Evolutionary conservation across 92 coral and sea anemone genomes (phyloP).

Genomic region (Siderastrea radians): DNA sequence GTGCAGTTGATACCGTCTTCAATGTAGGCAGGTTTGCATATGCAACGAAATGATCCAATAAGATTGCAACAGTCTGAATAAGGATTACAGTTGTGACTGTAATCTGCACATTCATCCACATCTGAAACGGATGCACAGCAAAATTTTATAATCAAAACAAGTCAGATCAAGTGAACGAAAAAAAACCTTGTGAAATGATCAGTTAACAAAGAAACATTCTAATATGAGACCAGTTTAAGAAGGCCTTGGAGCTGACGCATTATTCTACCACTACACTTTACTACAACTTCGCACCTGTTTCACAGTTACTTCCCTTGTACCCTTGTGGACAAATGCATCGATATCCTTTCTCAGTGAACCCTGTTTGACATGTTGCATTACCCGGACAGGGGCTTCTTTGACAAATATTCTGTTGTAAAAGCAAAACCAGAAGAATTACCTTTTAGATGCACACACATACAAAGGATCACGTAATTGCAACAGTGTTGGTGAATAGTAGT

Average conservation of each 20-base stretch:
- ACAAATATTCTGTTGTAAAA: neutral
- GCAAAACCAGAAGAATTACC: neutral
- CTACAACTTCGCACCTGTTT: neutral
- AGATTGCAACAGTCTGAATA: neutral
- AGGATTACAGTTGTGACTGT: neutral
- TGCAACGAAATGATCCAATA: neutral
- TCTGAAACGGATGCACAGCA: neutral
- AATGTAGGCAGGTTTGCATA: neutral
- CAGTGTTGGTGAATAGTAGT: too few species aligned
- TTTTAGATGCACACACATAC: too few species aligned
- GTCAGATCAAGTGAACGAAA: too few species aligned
- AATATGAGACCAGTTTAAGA: too few species aligned
- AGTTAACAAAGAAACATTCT: too few species aligned
- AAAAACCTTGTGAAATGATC: too few species aligned
- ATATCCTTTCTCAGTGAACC: conserved; percentile 13
- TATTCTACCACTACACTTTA: neutral
- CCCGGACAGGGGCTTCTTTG: neutral
- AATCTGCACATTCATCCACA: neutral
- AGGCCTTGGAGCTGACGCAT: too few species aligned
- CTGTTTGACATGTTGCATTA: conserved; percentile 10
- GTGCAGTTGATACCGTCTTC: neutral
- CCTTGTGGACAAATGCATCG: conserved; percentile 20
- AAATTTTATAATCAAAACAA: too few species aligned
- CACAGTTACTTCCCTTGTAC: conserved; percentile 3
- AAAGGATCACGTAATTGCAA: too few species aligned